These are phyloP conservation scores for Chiloscyllium punctatum DNA, from an alignment of 2,797 vertebrate species.

Conservation along the genomic window DNA sequence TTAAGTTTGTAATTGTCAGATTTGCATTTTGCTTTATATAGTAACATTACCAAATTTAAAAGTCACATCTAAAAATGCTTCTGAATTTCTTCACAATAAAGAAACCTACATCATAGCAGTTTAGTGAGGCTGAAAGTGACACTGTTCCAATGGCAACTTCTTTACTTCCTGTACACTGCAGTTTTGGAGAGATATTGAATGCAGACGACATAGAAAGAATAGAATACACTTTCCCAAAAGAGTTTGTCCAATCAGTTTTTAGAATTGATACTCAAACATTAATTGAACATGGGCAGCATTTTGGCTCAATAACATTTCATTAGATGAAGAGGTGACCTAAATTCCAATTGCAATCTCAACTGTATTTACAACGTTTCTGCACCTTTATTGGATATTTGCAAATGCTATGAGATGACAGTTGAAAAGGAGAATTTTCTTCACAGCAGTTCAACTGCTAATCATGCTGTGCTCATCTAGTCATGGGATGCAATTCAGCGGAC, in stretches of 20 bases:
- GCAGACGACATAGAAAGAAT: not conserved
- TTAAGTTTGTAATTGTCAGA: not conserved
- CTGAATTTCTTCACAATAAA: not conserved
- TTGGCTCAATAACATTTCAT: not conserved
- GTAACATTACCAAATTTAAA: not conserved
- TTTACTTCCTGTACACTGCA: not conserved
- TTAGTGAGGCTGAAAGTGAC: not conserved
- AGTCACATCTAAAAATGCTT: no score
- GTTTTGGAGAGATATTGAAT: not conserved
- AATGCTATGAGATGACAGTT: not conserved
- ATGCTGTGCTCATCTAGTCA: not conserved
- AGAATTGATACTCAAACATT: not conserved
- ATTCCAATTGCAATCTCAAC: not conserved
- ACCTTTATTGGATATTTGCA: not conserved
- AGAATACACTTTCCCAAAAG: not conserved
- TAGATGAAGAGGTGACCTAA: not conserved
- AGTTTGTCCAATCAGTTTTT: not conserved
- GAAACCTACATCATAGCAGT: not conserved
- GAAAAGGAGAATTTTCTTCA: not conserved
- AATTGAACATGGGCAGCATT: not conserved
- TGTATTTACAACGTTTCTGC: not conserved
- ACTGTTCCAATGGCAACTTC: not conserved
- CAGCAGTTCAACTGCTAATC: not conserved
- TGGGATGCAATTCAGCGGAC: not conserved
- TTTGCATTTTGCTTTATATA: not conserved